Evolutionary conservation across 2,888 invertebrate species (phyloP).

Genomic region (Listrodromus nycthemerus): DNA sequence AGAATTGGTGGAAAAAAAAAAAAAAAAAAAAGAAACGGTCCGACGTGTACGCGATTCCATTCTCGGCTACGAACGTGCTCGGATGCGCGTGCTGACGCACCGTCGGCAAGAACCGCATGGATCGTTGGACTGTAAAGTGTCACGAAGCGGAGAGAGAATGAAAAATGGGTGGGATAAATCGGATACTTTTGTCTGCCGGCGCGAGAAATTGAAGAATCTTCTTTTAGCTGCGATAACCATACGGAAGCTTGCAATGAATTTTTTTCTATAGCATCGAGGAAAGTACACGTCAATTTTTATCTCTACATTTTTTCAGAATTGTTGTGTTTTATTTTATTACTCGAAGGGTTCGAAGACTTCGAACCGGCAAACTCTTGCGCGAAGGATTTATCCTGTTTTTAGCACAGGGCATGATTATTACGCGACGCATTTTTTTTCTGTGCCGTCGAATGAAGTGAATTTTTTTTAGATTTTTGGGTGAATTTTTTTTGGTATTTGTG

Average conservation of each 20-base stretch:
- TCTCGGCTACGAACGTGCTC: conserved; percentile 40
- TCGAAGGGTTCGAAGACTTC: background rate
- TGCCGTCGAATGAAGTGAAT: background rate
- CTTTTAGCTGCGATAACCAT: background rate
- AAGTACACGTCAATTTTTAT: background rate
- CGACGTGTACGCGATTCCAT: conserved; percentile 42
- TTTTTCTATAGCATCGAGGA: background rate
- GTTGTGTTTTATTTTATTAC: background rate
- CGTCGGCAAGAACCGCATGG: background rate
- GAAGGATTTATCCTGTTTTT: background rate
- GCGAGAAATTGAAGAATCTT: conserved; percentile 13
- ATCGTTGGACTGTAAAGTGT: conserved; percentile 16
- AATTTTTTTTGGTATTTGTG: background rate
- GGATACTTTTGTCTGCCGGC: background rate
- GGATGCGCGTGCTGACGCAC: conserved; percentile 11
- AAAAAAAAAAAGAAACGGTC: conserved; percentile 14
- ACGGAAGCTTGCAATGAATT: background rate
- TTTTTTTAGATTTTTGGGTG: background rate
- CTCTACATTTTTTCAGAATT: conserved; percentile 5
- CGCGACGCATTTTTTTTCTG: background rate
- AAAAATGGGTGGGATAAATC: conserved; percentile 5
- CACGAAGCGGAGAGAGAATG: conserved; percentile 7
- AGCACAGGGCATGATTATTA: background rate
- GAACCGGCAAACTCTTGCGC: background rate
- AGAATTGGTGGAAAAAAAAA: background rate